A percentile compares a stretch with the other conserved stretches of the same genome.
phyloP scores from a whole-genome alignment of 2,797 vertebrate genomes.

The Onychomys torridus region DNA sequence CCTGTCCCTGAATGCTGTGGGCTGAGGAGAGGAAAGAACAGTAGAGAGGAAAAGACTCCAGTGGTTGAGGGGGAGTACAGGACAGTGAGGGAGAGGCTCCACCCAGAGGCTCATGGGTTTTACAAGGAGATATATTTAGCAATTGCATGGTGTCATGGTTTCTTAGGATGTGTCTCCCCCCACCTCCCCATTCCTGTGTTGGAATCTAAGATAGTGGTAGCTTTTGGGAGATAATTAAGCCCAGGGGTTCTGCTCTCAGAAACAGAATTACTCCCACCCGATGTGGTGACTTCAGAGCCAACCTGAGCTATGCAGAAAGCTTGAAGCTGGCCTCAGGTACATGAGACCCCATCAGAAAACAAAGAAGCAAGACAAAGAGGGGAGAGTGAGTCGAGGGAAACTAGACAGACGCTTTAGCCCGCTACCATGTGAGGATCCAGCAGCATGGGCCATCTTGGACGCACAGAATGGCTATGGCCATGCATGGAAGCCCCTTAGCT shows the following conservation, averaged over 20 bases:
- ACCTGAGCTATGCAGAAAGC: neutral
- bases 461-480: neutral
- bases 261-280: neutral
- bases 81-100: fast-evolving
- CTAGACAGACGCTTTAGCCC: neutral
- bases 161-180: neutral
- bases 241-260: neutral
- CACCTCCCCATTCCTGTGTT: neutral
- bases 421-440: neutral
- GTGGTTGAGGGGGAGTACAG: neutral
- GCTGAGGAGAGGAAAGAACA: neutral
- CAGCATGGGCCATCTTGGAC: no score
- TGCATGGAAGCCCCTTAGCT: no score
- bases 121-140: neutral
- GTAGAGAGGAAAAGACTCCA: neutral
- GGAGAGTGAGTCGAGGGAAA: neutral
- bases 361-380: neutral
- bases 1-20: no score
- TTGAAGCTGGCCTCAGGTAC: neutral
- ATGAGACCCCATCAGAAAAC: neutral
- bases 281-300: neutral
- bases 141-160: neutral
- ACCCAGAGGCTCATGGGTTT: neutral
- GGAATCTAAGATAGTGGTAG: neutral
- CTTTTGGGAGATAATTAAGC: neutral